These are phyloP conservation scores for Lithophane semibrunnea DNA, from an alignment of 2,888 invertebrate species.

Conservation along the genomic window DNA sequence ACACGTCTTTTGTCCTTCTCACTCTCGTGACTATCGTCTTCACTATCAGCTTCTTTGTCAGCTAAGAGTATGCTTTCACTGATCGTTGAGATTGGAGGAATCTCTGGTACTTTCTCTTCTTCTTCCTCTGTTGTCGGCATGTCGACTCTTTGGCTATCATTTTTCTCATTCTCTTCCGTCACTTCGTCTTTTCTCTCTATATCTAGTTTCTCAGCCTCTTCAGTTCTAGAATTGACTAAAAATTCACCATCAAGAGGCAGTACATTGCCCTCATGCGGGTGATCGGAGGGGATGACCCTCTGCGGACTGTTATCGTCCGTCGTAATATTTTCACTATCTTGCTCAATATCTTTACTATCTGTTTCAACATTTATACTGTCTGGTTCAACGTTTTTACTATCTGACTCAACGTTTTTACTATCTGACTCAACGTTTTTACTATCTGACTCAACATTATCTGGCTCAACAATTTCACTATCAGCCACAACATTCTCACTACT, in stretches of 20 bases:
- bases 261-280: constrained; percentile 85
- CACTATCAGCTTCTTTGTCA: constrained; percentile 83
- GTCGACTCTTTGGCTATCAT: constrained; percentile 81
- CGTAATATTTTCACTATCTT: constrained; percentile 66
- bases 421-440: constrained; percentile 60
- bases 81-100: constrained; percentile 93
- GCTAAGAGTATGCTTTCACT: constrained; percentile 92
- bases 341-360: constrained; percentile 68
- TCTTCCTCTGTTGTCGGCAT: constrained; percentile 77
- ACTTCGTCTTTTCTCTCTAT: constrained; percentile 70
- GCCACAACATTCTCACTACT: constrained; percentile 54
- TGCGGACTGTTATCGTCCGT: constrained; percentile 75
- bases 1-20: constrained; percentile 90
- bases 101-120: constrained; percentile 88
- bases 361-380: constrained; percentile 50
- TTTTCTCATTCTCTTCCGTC: constrained; percentile 81
- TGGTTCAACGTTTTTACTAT: constrained; percentile 56
- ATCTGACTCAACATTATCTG: constrained; percentile 71
- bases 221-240: constrained; percentile 80
- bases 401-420: constrained; percentile 69
- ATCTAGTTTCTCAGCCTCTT: constrained; percentile 74
- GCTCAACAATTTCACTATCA: constrained; percentile 42
- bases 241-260: constrained; percentile 87
- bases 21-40: constrained; percentile 81
- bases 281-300: constrained; percentile 80